Conservation (phyloP, 2,888 invertebrate genomes). For the Lithophane semibrunnea region DNA sequence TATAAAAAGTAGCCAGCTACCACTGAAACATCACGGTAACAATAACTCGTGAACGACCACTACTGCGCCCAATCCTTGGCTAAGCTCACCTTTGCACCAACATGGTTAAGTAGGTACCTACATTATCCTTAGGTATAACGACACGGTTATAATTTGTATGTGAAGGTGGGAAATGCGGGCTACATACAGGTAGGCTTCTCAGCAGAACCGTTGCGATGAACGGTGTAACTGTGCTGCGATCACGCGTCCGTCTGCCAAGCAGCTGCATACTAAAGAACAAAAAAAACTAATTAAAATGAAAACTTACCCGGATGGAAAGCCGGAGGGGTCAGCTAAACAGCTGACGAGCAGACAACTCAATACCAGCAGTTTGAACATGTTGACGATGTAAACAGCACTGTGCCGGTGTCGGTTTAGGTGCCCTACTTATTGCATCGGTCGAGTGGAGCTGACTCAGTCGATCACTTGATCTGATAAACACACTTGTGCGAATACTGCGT, state of each 20-base stretch:
- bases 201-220: background rate
- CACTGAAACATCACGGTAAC: background rate
- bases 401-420: background rate
- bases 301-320: constrained; percentile 26
- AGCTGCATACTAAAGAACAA: background rate
- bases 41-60: background rate
- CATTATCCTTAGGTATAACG: background rate
- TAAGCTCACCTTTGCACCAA: background rate
- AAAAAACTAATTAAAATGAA: background rate
- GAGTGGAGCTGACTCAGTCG: constrained; percentile 46
- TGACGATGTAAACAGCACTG: constrained; percentile 29
- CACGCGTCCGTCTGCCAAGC: background rate
- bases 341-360: constrained; percentile 35
- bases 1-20: background rate
- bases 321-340: constrained; percentile 24
- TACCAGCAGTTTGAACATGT: constrained; percentile 47
- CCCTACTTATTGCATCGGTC: constrained; percentile 37
- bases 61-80: too few species aligned
- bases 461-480: constrained; percentile 39
- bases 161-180: too few species aligned
- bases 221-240: background rate
- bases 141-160: background rate
- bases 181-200: background rate
- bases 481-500: constrained; percentile 12
- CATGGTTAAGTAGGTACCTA: too few species aligned